Conservation (phyloP, 2,797 vertebrate genomes). For the Bryconaethiops microstoma region DNA sequence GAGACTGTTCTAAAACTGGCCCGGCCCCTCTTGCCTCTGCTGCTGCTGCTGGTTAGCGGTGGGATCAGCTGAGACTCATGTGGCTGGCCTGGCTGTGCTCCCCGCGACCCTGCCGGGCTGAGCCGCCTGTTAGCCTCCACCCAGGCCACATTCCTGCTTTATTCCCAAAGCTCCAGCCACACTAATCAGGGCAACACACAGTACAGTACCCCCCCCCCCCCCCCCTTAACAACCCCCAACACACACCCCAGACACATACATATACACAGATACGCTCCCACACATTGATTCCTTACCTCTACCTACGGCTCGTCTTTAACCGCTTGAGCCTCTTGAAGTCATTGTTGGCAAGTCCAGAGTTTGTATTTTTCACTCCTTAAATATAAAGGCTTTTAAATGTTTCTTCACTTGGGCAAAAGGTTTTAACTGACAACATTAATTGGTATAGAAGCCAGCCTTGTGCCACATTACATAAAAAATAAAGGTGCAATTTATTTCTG, state of each 20-base stretch:
- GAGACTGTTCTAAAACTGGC: slow-evolving; percentile 18
- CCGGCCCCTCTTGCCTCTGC: not conserved
- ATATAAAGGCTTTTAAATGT: no score
- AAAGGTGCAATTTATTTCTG: no score
- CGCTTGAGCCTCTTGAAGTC: no score
- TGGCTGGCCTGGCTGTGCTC: slow-evolving; percentile 74
- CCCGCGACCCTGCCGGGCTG: slow-evolving; percentile 71
- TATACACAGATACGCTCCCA: not conserved
- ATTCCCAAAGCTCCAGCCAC: slow-evolving; percentile 66
- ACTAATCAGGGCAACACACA: slow-evolving; percentile 49
- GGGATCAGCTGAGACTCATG: slow-evolving; percentile 82
- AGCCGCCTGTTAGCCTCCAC: slow-evolving; percentile 74
- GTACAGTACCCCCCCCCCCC: slow-evolving; percentile 29
- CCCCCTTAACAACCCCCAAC: not conserved
- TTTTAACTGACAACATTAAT: no score
- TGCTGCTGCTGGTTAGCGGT: slow-evolving; percentile 25
- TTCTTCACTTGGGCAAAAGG: no score
- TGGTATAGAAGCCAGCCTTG: no score
- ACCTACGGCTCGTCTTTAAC: no score
- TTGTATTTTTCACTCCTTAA: no score
- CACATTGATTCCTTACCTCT: not conserved
- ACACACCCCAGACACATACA: not conserved
- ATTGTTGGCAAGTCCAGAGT: no score
- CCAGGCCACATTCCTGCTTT: slow-evolving; percentile 78
- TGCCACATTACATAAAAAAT: no score